Base-by-base conservation (phyloP, 2,113 vertebrate genomes). In the Pluvialis apricaria region DNA sequence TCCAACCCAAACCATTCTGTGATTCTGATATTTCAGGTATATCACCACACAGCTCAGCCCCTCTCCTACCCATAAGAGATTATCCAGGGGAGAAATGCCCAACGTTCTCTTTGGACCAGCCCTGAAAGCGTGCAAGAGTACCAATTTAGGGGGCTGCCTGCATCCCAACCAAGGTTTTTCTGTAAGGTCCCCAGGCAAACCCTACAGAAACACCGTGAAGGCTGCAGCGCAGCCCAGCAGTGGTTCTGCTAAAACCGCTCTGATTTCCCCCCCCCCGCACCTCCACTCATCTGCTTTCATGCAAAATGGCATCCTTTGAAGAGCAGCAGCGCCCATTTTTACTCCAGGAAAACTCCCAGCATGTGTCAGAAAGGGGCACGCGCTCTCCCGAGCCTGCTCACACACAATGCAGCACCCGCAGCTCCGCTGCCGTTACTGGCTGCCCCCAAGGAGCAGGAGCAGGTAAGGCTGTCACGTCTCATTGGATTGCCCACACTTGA, bases 221-320 rank as follows among this genome's bases (percentile, higher is more conserved):
- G 42, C 42, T 72, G 79, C 61, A 44, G 54, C 54, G 2, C 52
- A 68, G 61, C 57, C 28, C 9, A 38, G 38, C 71, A 55, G 36
- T 11, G 9, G n/a, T n/a, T 22, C 69, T 66, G 40, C 40, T 3
- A 1, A 25, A 88, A 9, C 5, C 5, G 1, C n/a, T 20, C n/a
- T 0, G 0, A 1, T 11, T 38, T 11, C 9, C 22, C 22, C 28
- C 76, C 29, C 22, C 22, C 28, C 76, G 26, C 3, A 2, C 17
- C 45, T 72, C 54, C 1, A 1, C 44, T 52, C 66, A 34, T 34
- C 65, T 3, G 5, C 40, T 82, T 42, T 57, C 79, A 69, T 6
- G 1, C 58, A 38, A 60, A 70, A 52, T 4, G 5, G 34, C 80
- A 42, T 31, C 82, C 76, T 77, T 42, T 4, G 15, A 49, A 51